phyloP scores from a whole-genome alignment of 2,113 vertebrate genomes.

The Cepphus grylle region DNA sequence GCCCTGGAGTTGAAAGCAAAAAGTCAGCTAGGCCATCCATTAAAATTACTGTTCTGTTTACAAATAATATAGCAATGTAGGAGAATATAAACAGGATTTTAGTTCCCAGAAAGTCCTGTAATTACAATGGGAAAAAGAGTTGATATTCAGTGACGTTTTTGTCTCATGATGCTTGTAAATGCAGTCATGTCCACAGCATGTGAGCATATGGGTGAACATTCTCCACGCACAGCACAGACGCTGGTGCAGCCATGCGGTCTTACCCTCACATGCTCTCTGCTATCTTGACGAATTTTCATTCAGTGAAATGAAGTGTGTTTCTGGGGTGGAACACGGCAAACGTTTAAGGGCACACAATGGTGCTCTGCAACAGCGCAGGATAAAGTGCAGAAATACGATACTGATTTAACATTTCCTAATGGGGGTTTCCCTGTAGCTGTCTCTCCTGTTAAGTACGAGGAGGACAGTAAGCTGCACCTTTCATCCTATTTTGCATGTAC shows the following conservation, averaged over 20 bases:
- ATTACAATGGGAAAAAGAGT: not conserved
- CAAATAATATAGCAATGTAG: not conserved
- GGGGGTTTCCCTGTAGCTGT: not conserved
- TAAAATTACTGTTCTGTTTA: not conserved
- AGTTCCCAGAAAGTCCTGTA: not conserved
- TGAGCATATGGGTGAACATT: not conserved
- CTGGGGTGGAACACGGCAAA: not conserved
- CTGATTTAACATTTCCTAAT: not conserved
- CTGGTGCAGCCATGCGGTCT: not conserved
- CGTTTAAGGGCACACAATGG: not conserved
- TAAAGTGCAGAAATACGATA: not conserved
- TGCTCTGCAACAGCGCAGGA: not conserved
- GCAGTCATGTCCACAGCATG: not conserved
- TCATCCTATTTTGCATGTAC: not conserved
- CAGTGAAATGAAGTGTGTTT: not conserved
- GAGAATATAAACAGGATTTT: not conserved
- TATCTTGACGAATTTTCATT: not conserved
- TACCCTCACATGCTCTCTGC: not conserved
- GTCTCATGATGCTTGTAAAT: not conserved
- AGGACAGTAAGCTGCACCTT: not conserved
- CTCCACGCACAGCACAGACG: rapidly evolving
- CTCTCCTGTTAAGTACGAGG: not conserved
- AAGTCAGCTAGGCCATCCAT: not conserved
- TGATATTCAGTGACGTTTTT: not conserved
- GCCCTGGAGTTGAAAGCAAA: not conserved